These are phyloP conservation scores for Ellobium chinense DNA, from an alignment of 2,888 invertebrate species.

Conservation along the genomic window DNA sequence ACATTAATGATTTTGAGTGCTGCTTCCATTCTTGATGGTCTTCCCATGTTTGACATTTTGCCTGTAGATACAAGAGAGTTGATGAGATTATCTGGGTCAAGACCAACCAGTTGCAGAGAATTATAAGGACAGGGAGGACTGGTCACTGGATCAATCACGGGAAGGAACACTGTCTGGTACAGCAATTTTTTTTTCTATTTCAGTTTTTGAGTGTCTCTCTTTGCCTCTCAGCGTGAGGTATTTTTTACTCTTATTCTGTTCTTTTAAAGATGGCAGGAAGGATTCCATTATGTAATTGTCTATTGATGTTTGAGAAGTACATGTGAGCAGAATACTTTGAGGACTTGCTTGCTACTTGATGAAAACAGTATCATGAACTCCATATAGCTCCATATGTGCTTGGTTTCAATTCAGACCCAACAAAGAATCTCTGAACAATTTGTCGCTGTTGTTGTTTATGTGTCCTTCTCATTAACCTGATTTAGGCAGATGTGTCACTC, in stretches of 20 bases:
- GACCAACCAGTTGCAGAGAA: conserved; percentile 97
- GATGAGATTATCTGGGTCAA: conserved; percentile 99
- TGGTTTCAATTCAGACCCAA: too few relatives aligned
- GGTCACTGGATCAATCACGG: conserved; percentile 99
- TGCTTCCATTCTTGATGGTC: too few relatives aligned
- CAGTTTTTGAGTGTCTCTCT: background rate
- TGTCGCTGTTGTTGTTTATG: too few relatives aligned
- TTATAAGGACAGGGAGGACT: conserved; percentile 96
- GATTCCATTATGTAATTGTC: background rate
- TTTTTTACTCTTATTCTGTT: background rate
- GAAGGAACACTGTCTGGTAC: conserved; percentile 95
- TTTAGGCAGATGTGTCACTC: too few relatives aligned
- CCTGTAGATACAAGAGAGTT: conserved; percentile 88
- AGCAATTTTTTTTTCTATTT: background rate
- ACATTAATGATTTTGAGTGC: too few relatives aligned
- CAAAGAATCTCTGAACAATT: too few relatives aligned
- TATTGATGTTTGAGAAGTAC: background rate
- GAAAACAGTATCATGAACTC: too few relatives aligned
- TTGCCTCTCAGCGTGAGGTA: background rate
- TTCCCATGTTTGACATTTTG: background rate
- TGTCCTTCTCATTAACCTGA: too few relatives aligned
- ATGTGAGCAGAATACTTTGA: too few relatives aligned
- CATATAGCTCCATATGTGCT: too few relatives aligned
- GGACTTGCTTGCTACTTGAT: too few relatives aligned
- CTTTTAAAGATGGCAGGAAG: background rate